A percentile compares a stretch with the other conserved stretches of the same genome.
Conservation (phyloP, 2,113 vertebrate species). For the Crocuta crocuta region DNA sequence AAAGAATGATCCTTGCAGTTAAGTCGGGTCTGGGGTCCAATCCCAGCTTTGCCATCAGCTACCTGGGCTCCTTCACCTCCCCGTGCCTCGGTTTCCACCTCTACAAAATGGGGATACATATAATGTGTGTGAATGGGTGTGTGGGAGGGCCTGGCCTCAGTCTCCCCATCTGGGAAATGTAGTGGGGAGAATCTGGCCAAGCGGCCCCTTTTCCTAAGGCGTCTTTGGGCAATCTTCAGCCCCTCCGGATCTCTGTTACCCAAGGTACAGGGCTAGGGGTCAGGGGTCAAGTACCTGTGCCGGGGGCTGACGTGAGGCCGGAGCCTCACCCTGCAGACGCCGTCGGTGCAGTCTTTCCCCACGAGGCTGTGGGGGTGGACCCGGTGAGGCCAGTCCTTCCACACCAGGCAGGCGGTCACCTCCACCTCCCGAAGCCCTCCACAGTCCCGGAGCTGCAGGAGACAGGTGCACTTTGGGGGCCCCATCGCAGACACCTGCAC, state of each 20-base stretch:
- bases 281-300: constrained; percentile 88
- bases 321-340: constrained; percentile 90
- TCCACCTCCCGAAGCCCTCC: constrained; percentile 88
- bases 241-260: background rate
- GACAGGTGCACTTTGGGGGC: background rate
- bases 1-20: background rate
- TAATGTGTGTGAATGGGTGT: rapidly evolving
- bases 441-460: constrained; percentile 84
- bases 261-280: background rate
- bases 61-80: background rate
- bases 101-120: background rate
- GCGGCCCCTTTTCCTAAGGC: background rate
- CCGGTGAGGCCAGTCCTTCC: constrained; percentile 94
- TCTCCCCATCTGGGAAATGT: background rate
- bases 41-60: background rate
- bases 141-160: background rate
- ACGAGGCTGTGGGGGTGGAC: constrained; percentile 97
- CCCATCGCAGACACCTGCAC: background rate
- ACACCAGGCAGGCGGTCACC: constrained; percentile 93
- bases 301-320: constrained; percentile 88
- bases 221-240: background rate
- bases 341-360: constrained; percentile 93
- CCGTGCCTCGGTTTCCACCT: background rate
- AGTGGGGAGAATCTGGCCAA: background rate
- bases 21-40: background rate